These are phyloP conservation scores for Choristoneura fumiferana DNA, from an alignment of 1,140 invertebrate genomes.

Conservation along the genomic window DNA sequence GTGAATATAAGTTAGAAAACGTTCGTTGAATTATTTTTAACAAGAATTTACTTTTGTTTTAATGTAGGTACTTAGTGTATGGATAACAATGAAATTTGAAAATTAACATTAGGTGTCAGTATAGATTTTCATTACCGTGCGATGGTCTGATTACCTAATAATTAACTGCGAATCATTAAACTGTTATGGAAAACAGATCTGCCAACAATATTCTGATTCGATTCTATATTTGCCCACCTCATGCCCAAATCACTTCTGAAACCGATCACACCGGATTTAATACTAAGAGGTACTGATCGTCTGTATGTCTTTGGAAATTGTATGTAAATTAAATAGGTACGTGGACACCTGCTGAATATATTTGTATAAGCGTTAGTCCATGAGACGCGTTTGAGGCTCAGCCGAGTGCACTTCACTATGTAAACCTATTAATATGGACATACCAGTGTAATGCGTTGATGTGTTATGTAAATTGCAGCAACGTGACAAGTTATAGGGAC, in stretches of 20 bases:
- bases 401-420: conserved; percentile 62
- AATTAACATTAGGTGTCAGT: too few relatives aligned
- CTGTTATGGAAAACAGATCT: too few relatives aligned
- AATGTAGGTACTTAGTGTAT: too few relatives aligned
- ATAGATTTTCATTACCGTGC: too few relatives aligned
- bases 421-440: conserved; percentile 69
- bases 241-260: conserved; percentile 36
- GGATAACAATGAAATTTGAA: too few relatives aligned
- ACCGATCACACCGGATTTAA: conserved; percentile 56
- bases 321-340: conserved; percentile 76
- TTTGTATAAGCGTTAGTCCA: conserved; percentile 55
- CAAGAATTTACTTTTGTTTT: too few relatives aligned
- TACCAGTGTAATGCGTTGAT: conserved; percentile 44
- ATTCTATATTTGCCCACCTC: too few relatives aligned
- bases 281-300: conserved; percentile 60
- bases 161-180: too few relatives aligned
- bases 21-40: too few relatives aligned
- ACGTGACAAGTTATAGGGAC: conserved; percentile 40
- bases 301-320: conserved; percentile 65
- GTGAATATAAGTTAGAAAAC: neutral
- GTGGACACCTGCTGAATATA: conserved; percentile 76
- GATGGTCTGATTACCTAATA: too few relatives aligned
- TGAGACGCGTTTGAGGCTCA: conserved; percentile 54
- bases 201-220: too few relatives aligned
- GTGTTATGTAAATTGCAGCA: conserved; percentile 61